phyloP scores from a whole-genome alignment of 2,797 vertebrate species.

The Nyctibius grandis region DNA sequence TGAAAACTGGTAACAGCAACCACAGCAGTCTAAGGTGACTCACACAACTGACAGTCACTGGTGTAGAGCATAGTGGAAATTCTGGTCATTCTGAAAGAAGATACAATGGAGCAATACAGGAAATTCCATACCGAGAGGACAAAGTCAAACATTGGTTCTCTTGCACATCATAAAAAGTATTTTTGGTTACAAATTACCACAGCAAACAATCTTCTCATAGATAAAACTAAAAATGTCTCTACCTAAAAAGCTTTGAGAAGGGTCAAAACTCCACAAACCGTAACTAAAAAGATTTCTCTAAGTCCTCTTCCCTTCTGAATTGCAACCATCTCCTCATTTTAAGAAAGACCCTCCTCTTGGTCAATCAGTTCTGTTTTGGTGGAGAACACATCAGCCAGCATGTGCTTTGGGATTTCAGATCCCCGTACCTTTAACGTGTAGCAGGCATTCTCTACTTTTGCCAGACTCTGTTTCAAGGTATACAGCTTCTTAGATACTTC shows the following conservation, averaged over 20 bases:
- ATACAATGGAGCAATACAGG: neutral
- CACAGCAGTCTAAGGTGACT: neutral
- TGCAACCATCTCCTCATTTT: constrained; percentile 13
- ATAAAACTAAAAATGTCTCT: constrained; percentile 48
- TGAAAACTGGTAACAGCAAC: neutral
- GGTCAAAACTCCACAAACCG: neutral
- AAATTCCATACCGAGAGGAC: neutral
- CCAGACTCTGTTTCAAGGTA: constrained; percentile 91
- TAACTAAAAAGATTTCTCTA: constrained; percentile 19
- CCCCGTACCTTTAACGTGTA: constrained; percentile 91
- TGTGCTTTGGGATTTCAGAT: constrained; percentile 96
- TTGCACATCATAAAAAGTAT: constrained; percentile 1
- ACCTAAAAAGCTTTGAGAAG: constrained; percentile 47
- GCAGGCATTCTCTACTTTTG: constrained; percentile 97
- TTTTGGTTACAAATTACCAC: constrained; percentile 39
- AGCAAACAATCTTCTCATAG: constrained; percentile 30
- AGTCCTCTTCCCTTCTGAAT: neutral
- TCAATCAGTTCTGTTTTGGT: constrained; percentile 86
- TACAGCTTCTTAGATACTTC: constrained; percentile 98
- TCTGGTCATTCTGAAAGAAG: neutral
- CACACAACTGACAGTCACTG: neutral
- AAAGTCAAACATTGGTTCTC: neutral
- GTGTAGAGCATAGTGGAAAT: neutral
- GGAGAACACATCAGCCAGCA: constrained; percentile 94
- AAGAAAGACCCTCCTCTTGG: constrained; percentile 87